phyloP scores from a whole-genome alignment of 2,797 vertebrate species.

The Pipistrellus pygmaeus region DNA sequence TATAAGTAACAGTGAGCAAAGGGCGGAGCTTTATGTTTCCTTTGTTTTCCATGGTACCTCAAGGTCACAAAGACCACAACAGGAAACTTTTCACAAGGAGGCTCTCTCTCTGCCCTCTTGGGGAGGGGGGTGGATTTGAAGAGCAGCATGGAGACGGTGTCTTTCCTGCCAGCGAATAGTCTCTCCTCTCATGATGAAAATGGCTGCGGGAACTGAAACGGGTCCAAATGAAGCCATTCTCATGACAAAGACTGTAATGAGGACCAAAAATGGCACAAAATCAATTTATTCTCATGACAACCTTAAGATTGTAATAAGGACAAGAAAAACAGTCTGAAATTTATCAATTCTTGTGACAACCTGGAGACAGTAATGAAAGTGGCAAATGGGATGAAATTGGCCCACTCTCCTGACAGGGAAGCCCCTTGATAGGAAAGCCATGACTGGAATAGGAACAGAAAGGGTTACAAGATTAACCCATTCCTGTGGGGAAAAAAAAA shows the following conservation, averaged over 20 bases:
- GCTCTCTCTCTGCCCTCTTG: slow-evolving; percentile 71
- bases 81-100: slow-evolving; percentile 66
- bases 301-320: slow-evolving; percentile 90
- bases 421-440: slow-evolving; percentile 71
- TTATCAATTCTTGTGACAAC: slow-evolving; percentile 90
- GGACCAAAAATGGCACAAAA: slow-evolving; percentile 87
- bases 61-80: slow-evolving; percentile 73
- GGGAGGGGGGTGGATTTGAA: slow-evolving; percentile 61
- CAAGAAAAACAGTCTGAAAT: slow-evolving; percentile 90
- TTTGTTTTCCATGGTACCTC: slow-evolving; percentile 64
- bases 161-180: slow-evolving; percentile 84
- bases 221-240: slow-evolving; percentile 88
- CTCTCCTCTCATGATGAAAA: slow-evolving; percentile 83
- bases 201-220: slow-evolving; percentile 85
- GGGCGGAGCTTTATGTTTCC: slow-evolving; percentile 59
- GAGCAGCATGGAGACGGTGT: slow-evolving; percentile 74
- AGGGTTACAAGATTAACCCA: slow-evolving; percentile 86
- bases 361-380: slow-evolving; percentile 88
- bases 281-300: slow-evolving; percentile 89
- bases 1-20: neutral
- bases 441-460: slow-evolving; percentile 81
- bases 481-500: slow-evolving; percentile 75
- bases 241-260: slow-evolving; percentile 87
- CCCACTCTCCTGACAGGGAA: slow-evolving; percentile 85
- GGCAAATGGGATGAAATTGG: slow-evolving; percentile 87